Evolutionary conservation across 2,888 invertebrate genomes (phyloP).

Genomic region (Augochlorella aurata): DNA sequence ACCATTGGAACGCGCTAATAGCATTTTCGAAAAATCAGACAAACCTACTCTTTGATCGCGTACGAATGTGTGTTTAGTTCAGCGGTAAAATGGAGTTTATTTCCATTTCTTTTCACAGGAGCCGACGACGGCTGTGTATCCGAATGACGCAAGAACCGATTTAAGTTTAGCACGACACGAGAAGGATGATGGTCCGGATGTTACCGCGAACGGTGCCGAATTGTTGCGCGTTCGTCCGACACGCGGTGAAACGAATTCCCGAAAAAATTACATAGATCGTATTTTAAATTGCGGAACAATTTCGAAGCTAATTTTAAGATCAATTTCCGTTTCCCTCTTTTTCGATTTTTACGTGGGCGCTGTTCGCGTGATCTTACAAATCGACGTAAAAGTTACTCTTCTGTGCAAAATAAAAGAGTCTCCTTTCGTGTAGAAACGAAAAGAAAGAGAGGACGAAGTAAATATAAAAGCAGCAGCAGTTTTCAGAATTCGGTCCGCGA

Average conservation of each 20-base stretch:
- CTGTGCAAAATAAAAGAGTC: no score
- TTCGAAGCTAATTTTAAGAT: not conserved
- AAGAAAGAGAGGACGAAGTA: no score
- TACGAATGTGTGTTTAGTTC: conserved; percentile 21
- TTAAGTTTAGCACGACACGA: conserved; percentile 37
- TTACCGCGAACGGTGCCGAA: not conserved
- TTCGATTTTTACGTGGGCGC: no score
- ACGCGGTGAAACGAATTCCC: not conserved
- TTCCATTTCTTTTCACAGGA: conserved; percentile 37
- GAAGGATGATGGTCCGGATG: conserved; percentile 11
- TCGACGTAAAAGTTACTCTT: no score
- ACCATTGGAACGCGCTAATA: conserved; percentile 2
- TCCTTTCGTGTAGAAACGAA: no score
- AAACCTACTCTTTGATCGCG: conserved; percentile 9
- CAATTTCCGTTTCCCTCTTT: no score
- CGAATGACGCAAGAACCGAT: conserved; percentile 40
- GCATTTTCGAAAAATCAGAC: not conserved
- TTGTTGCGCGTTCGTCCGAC: not conserved
- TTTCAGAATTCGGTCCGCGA: no score
- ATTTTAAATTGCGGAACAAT: not conserved
- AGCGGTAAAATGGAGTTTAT: conserved; percentile 21
- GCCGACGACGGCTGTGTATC: conserved; percentile 12
- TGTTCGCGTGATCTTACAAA: no score
- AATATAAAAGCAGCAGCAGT: no score
- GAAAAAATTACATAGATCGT: not conserved